Evolutionary conservation across 92 coral and sea anemone genomes (phyloP), one percentile per base, ranked within the genome.

Genomic region (Epizoanthus illoricatus): DNA sequence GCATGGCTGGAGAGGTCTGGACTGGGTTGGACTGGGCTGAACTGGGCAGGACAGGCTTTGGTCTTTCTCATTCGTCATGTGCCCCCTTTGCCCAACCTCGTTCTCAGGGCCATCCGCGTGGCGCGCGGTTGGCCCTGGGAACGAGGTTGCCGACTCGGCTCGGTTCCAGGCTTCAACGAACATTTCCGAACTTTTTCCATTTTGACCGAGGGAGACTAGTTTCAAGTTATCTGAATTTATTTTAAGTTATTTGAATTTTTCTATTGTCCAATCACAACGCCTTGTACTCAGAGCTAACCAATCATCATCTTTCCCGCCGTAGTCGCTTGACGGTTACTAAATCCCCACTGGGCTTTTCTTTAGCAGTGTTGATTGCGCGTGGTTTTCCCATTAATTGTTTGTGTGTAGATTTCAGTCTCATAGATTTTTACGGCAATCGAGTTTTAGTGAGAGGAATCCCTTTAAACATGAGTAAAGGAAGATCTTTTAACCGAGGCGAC

Each of bases 401-500:
- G 65, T 42, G 70, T 70, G 82, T 63, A 59, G 56, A 12, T 78
- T 63, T 75, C 47, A 7, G 61, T n/a, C 69, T 42, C 9, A 42
- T 17, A n/a, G 57, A 62, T 39, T 52, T 76, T 40, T 41, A 41
- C 64, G 42, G 36, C 49, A 39, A 69, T 41, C 47, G 59, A 63
- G n/a, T 63, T n/a, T 7, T 13, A 16, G 41, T 36, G 45, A 28
- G 23, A 78, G 59, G 55, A 61, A 76, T 20, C 0, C 11, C n/a
- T 74, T 74, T 55, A 18, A 64, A 39, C 40, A 89, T 89, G 92
- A 73, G 36, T 28, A 28, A 49, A 8, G 52, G 28, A 16, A 71
- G 23, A 60, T 23, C 5, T 21, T 57, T 87, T 6, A 52, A 69
- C 7, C 89, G 83, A 23, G 99, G 99, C 28, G 99, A 93, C 24